Conservation (phyloP, 2,888 invertebrate genomes). For the Conus canariensis region DNA sequence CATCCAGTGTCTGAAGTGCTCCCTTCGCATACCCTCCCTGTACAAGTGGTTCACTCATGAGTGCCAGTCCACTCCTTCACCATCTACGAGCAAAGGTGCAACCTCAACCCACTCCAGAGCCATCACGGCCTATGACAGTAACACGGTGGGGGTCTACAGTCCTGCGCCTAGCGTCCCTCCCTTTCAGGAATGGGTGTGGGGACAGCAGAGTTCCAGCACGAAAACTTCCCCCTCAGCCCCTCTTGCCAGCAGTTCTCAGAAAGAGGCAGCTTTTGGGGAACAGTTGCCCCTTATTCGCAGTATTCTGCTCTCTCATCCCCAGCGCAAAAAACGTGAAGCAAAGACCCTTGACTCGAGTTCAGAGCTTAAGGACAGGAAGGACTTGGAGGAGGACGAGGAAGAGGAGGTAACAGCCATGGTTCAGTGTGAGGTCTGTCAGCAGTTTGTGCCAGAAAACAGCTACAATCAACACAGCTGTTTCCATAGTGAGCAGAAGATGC, state of each 20-base stretch:
- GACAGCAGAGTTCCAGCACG: neutral
- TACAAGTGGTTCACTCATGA: neutral
- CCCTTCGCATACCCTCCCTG: neutral
- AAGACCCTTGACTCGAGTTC: neutral
- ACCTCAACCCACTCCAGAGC: neutral
- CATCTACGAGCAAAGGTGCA: neutral
- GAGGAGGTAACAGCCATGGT: constrained; percentile 2
- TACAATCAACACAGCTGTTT: neutral
- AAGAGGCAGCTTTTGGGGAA: neutral
- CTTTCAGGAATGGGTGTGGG: constrained; percentile 19
- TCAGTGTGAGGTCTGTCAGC: constrained; percentile 3
- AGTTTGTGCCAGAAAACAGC: neutral
- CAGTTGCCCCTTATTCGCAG: constrained; percentile 23
- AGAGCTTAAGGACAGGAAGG: neutral
- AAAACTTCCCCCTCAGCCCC: neutral
- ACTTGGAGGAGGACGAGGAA: neutral
- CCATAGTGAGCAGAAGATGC: neutral
- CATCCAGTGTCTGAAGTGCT: constrained; percentile 12
- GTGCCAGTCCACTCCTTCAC: neutral
- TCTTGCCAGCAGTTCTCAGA: neutral
- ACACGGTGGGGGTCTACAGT: neutral
- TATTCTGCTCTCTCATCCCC: constrained; percentile 18
- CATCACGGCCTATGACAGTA: neutral
- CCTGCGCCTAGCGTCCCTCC: neutral
- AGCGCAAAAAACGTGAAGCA: neutral